These are phyloP conservation scores for Acestrorhynchus altus DNA, from an alignment of 2,797 vertebrate species.

Conservation along the genomic window DNA sequence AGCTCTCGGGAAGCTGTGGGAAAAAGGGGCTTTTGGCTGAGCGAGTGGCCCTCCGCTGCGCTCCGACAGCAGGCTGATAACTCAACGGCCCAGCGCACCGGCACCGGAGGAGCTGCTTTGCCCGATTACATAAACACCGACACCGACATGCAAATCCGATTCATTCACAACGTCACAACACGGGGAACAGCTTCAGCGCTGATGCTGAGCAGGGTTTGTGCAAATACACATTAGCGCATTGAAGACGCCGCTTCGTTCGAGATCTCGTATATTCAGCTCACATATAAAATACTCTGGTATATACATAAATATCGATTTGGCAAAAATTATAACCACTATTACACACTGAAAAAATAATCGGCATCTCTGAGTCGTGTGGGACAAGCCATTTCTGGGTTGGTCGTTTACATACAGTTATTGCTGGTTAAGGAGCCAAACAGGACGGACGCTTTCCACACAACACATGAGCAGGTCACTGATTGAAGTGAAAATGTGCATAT, in stretches of 20 bases:
- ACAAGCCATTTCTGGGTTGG: neutral
- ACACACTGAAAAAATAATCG: slow-evolving; percentile 40
- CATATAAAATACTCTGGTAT: slow-evolving; percentile 11
- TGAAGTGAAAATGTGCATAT: slow-evolving; percentile 56
- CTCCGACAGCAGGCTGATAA: neutral
- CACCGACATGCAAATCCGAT: slow-evolving; percentile 29
- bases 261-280: neutral
- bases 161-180: slow-evolving; percentile 17
- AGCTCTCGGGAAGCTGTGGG: neutral
- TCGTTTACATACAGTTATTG: slow-evolving; percentile 35
- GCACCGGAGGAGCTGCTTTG: neutral
- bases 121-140: slow-evolving; percentile 17
- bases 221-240: slow-evolving; percentile 3
- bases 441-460: slow-evolving; percentile 55
- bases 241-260: neutral
- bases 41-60: neutral
- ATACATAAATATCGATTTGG: slow-evolving; percentile 27
- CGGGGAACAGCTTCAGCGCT: neutral
- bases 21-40: neutral
- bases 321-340: slow-evolving; percentile 23
- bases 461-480: slow-evolving; percentile 56
- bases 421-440: slow-evolving; percentile 43
- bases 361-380: slow-evolving; percentile 6
- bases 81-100: neutral
- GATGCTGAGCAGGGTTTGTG: neutral